Percentiles rank a stretch among this genome's conserved stretches.
Evolutionary conservation across 2,888 invertebrate genomes (phyloP).

Genomic region (Drosophila tanythrix): DNA sequence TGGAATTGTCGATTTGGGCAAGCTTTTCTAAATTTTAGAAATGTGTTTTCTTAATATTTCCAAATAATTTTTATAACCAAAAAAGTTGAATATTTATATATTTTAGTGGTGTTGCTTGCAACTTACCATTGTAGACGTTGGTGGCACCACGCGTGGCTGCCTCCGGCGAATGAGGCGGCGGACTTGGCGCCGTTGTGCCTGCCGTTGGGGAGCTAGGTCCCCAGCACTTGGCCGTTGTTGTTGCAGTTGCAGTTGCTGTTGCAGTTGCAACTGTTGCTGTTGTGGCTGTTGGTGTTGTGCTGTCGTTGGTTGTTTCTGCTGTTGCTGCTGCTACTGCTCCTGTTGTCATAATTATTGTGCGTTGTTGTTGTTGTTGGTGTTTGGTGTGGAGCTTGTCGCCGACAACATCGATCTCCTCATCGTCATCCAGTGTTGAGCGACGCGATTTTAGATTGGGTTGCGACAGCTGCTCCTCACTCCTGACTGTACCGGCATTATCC

Average conservation of each 20-base stretch:
- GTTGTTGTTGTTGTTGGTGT: slow-evolving; percentile 59
- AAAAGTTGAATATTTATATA: not conserved
- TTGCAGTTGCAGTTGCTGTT: slow-evolving; percentile 44
- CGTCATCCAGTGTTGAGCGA: slow-evolving; percentile 86
- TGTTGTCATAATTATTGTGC: slow-evolving; percentile 62
- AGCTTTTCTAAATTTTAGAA: not conserved
- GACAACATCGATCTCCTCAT: slow-evolving; percentile 95
- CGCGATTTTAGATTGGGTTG: slow-evolving; percentile 85
- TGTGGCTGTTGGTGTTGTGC: slow-evolving; percentile 36
- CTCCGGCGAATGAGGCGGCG: slow-evolving; percentile 88
- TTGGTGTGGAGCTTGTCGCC: slow-evolving; percentile 88
- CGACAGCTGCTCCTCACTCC: slow-evolving; percentile 62
- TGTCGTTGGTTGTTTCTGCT: slow-evolving; percentile 26
- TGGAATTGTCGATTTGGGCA: no score
- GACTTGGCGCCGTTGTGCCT: slow-evolving; percentile 91
- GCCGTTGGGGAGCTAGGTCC: slow-evolving; percentile 91
- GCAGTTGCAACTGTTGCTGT: slow-evolving; percentile 47
- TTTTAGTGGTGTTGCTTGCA: not conserved
- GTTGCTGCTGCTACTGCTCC: slow-evolving; percentile 48
- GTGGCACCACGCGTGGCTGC: slow-evolving; percentile 88
- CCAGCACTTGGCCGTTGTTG: slow-evolving; percentile 87
- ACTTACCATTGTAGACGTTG: slow-evolving; percentile 91
- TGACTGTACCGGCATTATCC: slow-evolving; percentile 65
- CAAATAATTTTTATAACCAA: not conserved
- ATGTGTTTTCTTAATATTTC: not conserved